phyloP scores from a whole-genome alignment of 2,888 invertebrate species.

The Zootermopsis nevadensis region DNA sequence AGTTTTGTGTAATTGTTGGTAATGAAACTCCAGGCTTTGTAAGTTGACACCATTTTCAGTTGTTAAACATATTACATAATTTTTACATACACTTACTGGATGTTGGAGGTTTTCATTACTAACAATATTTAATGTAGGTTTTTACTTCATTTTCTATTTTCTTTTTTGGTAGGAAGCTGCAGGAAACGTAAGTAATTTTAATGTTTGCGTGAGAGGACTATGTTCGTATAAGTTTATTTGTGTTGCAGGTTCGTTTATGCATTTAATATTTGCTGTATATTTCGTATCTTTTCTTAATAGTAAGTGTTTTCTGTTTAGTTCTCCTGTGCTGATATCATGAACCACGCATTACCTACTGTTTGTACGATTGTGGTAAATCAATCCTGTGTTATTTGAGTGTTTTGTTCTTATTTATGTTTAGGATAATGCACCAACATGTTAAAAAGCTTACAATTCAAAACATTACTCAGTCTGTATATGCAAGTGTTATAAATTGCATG shows the following conservation, averaged over 20 bases:
- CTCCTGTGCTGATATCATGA: slow-evolving; percentile 45
- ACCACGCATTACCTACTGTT: slow-evolving; percentile 40
- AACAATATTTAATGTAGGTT: slow-evolving; percentile 2
- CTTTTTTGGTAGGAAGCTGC: slow-evolving; percentile 50
- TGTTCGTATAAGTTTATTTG: slow-evolving; percentile 29
- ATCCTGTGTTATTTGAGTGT: not conserved
- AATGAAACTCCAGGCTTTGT: too few species aligned
- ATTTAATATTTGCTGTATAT: not conserved
- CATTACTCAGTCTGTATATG: too few species aligned
- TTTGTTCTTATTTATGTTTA: slow-evolving; percentile 1
- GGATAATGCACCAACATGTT: not conserved
- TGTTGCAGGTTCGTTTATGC: slow-evolving; percentile 33
- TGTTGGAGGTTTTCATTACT: too few species aligned
- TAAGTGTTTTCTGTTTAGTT: not conserved
- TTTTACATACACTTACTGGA: too few species aligned
- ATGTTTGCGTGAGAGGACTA: slow-evolving; percentile 17
- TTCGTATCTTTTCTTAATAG: slow-evolving; percentile 23
- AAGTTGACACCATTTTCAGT: too few species aligned
- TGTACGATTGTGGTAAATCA: not conserved
- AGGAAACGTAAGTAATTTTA: slow-evolving; percentile 54
- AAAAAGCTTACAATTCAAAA: not conserved
- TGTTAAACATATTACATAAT: too few species aligned
- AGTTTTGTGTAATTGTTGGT: too few species aligned
- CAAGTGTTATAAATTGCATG: not conserved
- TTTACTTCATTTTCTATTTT: slow-evolving; percentile 34